Percentiles rank a stretch among this genome's conserved stretches.
Conservation (phyloP, 2,888 invertebrate genomes). For the Diarsia dahlii region DNA sequence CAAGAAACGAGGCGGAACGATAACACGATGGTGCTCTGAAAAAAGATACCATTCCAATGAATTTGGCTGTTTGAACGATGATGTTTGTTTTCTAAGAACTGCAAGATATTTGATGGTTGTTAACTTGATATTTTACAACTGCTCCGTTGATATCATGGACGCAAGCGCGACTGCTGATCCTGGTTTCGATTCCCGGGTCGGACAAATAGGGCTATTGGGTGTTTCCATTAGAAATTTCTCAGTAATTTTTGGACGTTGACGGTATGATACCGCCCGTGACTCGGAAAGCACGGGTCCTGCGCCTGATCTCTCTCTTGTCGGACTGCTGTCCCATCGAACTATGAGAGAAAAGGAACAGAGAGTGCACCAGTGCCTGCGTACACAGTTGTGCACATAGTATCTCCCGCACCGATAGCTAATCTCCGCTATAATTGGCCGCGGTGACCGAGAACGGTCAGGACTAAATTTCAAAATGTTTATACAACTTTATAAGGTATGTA, state of each 20-base stretch:
- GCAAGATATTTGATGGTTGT: slow-evolving; percentile 22
- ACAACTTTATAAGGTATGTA: slow-evolving; percentile 10
- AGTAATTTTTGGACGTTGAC: too few relatives aligned
- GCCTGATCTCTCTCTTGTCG: too few relatives aligned
- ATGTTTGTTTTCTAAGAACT: slow-evolving; percentile 46
- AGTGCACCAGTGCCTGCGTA: neutral
- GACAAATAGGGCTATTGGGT: too few relatives aligned
- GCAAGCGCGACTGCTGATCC: too few relatives aligned
- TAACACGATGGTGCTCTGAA: slow-evolving; percentile 45
- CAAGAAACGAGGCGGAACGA: slow-evolving; percentile 46
- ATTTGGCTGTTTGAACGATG: slow-evolving; percentile 43
- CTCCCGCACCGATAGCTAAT: neutral
- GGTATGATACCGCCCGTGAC: too few relatives aligned
- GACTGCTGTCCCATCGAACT: too few relatives aligned
- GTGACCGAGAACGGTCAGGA: neutral
- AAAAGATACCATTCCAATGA: slow-evolving; percentile 50
- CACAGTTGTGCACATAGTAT: neutral
- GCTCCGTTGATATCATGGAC: too few relatives aligned
- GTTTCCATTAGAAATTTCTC: too few relatives aligned
- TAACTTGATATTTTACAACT: slow-evolving; percentile 12
- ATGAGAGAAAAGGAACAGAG: too few relatives aligned
- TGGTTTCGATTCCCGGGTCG: too few relatives aligned
- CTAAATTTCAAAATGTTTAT: slow-evolving; percentile 23
- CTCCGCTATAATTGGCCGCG: neutral
- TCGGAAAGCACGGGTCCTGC: too few relatives aligned